These are phyloP conservation scores for Acanthacorydalis orientalis DNA, from an alignment of 2,888 invertebrate species.

Conservation along the genomic window DNA sequence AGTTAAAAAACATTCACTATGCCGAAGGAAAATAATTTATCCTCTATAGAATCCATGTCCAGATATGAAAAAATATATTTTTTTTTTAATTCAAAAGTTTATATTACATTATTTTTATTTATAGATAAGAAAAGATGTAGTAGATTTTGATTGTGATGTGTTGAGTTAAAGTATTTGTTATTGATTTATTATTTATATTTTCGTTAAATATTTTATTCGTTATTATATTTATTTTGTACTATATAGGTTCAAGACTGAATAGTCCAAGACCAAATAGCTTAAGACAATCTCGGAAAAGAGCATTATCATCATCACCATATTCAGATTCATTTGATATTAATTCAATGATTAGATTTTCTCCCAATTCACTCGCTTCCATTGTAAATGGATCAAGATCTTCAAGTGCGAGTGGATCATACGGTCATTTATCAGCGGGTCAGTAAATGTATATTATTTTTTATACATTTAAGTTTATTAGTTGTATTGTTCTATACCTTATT, in stretches of 20 bases:
- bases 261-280: constrained; percentile 37
- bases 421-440: constrained; percentile 82
- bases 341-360: constrained; percentile 89
- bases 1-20: too few species aligned
- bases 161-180: too few species aligned
- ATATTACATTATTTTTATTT: too few species aligned
- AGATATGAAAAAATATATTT: too few species aligned
- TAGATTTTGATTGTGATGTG: too few species aligned
- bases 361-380: constrained; percentile 71
- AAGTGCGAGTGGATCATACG: constrained; percentile 88
- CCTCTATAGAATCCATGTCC: too few species aligned
- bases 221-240: constrained; percentile 2
- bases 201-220: constrained; percentile 1
- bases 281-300: constrained; percentile 62
- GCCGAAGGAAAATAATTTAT: too few species aligned
- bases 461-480: not conserved
- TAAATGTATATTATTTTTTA: constrained; percentile 8
- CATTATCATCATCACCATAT: constrained; percentile 86
- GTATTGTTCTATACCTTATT: not conserved
- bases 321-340: constrained; percentile 92
- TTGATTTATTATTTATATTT: constrained; percentile 4
- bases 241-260: constrained; percentile 43
- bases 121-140: too few species aligned
- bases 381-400: constrained; percentile 74
- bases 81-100: too few species aligned